Evolutionary conservation across 2,113 vertebrate genomes (phyloP).

Genomic region (Gymnogyps californianus): DNA sequence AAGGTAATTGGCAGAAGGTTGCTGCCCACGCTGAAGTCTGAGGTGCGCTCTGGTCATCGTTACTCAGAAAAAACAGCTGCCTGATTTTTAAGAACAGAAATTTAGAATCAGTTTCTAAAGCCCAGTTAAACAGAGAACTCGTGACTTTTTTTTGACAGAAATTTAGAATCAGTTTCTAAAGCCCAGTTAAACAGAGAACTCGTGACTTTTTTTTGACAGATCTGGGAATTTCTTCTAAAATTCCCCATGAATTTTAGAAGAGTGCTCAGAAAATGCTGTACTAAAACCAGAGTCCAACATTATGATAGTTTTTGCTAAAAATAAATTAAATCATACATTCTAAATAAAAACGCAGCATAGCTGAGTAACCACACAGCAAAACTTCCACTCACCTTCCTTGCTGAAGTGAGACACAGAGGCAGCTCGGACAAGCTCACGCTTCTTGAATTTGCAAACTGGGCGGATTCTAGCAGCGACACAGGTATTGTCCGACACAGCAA

Average conservation of each 20-base stretch:
- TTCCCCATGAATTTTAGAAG: neutral
- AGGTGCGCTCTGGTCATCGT: neutral
- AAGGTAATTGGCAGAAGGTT: neutral
- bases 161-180: neutral
- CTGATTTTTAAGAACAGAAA: neutral
- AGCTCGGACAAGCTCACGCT: slow-evolving; percentile 28
- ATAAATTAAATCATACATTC: neutral
- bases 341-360: neutral
- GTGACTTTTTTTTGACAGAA: neutral
- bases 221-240: neutral
- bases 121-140: neutral
- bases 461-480: slow-evolving; percentile 40
- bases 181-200: neutral
- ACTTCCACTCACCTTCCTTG: slow-evolving; percentile 36
- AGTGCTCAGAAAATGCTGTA: neutral
- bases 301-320: neutral
- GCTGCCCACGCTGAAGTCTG: neutral
- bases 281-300: neutral
- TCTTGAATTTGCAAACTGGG: slow-evolving; percentile 17
- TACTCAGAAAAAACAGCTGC: neutral
- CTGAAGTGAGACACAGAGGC: neutral
- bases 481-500: neutral
- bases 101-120: neutral
- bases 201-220: neutral
- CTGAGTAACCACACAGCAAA: neutral